These are phyloP conservation scores for Atherix ibis DNA, from an alignment of 2,888 invertebrate species.

Conservation along the genomic window DNA sequence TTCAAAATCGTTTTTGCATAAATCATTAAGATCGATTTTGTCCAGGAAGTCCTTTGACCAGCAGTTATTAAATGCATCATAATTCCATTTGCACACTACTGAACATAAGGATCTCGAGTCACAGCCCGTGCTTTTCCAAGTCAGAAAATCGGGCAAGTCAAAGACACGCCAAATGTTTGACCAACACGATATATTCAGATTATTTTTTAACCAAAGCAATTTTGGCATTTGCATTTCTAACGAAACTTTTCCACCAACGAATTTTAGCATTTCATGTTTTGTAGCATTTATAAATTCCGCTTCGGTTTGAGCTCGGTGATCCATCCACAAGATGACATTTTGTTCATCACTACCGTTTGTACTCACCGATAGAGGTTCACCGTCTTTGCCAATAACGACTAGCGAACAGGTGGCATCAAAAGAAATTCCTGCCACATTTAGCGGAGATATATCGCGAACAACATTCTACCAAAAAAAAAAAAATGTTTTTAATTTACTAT, in stretches of 20 bases:
- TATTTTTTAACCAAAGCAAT: constrained; percentile 76
- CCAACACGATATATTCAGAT: constrained; percentile 50
- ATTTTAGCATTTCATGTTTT: constrained; percentile 59
- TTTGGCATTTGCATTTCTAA: constrained; percentile 97
- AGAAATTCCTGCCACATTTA: constrained; percentile 65
- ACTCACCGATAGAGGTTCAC: constrained; percentile 55
- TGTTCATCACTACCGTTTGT: constrained; percentile 48
- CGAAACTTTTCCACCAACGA: constrained; percentile 83
- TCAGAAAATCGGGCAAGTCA: constrained; percentile 85
- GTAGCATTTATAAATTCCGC: constrained; percentile 64
- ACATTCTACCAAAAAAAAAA: constrained; percentile 37
- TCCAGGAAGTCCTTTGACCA: constrained; percentile 65
- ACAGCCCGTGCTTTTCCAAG: constrained; percentile 76
- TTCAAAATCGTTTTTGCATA: constrained; percentile 46
- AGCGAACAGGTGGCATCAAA: constrained; percentile 94
- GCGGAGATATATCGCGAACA: constrained; percentile 35
- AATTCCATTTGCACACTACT: constrained; percentile 89
- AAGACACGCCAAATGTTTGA: constrained; percentile 57
- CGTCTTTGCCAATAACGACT: constrained; percentile 57
- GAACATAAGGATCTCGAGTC: constrained; percentile 76
- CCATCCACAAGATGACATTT: constrained; percentile 86
- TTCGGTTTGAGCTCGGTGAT: constrained; percentile 70
- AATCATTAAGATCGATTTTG: constrained; percentile 57
- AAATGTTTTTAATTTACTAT: constrained; percentile 13
- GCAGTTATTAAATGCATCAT: constrained; percentile 46